These are phyloP conservation scores for Drosophila fuyamai DNA, from an alignment of 1,140 invertebrate species.

Conservation along the genomic window DNA sequence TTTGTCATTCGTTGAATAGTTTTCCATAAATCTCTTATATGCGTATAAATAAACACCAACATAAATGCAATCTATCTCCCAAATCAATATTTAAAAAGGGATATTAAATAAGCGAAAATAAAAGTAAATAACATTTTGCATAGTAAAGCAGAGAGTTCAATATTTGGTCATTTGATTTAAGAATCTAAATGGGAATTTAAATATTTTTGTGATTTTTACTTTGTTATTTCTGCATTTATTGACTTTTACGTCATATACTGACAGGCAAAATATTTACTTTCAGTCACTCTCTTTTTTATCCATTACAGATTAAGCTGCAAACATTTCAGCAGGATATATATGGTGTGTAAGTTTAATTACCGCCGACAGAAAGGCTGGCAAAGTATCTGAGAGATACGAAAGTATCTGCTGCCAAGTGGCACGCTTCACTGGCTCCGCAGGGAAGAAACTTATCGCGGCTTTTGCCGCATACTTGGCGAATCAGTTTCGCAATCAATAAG, in stretches of 20 bases:
- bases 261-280: constrained; percentile 9
- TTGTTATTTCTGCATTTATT: background rate
- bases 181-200: background rate
- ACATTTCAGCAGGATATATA: background rate
- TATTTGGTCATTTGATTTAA: background rate
- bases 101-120: constrained; percentile 7
- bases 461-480: constrained; percentile 22
- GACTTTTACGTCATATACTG: constrained; percentile 3
- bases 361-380: constrained; percentile 2
- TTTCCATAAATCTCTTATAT: background rate
- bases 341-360: constrained; percentile 10
- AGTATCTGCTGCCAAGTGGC: constrained; percentile 37
- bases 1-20: background rate
- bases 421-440: constrained; percentile 35
- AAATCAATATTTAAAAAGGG: constrained; percentile 17
- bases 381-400: constrained; percentile 27
- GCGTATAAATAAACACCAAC: background rate
- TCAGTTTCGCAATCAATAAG: constrained; percentile 52
- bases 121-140: constrained; percentile 10
- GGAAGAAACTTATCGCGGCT: constrained; percentile 34
- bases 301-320: background rate
- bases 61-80: background rate
- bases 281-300: background rate
- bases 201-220: background rate
- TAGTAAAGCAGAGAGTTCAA: background rate